Conservation (phyloP, 2,113 vertebrate genomes). For the Oryzias curvinotus region DNA sequence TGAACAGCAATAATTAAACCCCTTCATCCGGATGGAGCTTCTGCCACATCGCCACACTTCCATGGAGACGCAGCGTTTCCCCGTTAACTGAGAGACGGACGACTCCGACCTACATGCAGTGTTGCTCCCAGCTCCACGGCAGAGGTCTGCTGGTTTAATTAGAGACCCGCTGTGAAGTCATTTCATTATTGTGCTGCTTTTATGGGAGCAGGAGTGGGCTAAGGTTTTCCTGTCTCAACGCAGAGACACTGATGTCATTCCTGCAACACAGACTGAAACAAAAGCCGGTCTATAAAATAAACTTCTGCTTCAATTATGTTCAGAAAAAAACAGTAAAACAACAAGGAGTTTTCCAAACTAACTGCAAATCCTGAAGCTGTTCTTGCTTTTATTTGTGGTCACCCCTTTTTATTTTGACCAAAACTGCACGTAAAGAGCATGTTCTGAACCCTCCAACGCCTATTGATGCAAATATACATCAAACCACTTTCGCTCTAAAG, state of each 20-base stretch:
- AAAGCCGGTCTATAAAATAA: constrained; percentile 61
- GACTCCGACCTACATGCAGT: not conserved
- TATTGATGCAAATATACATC: too few species aligned
- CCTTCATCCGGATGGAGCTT: not conserved
- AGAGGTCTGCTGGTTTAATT: constrained; percentile 70
- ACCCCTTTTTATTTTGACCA: too few species aligned
- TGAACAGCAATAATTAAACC: constrained; percentile 58
- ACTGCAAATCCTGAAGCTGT: constrained; percentile 13
- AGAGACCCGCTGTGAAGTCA: constrained; percentile 62
- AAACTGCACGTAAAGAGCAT: too few species aligned
- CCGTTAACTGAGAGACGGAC: not conserved
- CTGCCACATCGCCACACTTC: too few species aligned
- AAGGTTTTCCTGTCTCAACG: constrained; percentile 69
- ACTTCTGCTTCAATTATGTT: constrained; percentile 21
- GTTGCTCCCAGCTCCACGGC: constrained; percentile 52
- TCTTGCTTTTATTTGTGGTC: too few species aligned
- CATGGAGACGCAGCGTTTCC: not conserved
- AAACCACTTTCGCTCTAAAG: too few species aligned
- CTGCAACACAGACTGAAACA: constrained; percentile 62
- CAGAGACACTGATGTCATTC: constrained; percentile 70
- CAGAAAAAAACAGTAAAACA: constrained; percentile 31
- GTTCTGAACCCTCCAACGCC: too few species aligned
- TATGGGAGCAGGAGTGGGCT: constrained; percentile 60
- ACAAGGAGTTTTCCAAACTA: constrained; percentile 23
- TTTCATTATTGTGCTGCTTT: constrained; percentile 73